Evolutionary conservation across 92 coral and sea anemone species (phyloP).

Genomic region (Pocillopora meandrina): DNA sequence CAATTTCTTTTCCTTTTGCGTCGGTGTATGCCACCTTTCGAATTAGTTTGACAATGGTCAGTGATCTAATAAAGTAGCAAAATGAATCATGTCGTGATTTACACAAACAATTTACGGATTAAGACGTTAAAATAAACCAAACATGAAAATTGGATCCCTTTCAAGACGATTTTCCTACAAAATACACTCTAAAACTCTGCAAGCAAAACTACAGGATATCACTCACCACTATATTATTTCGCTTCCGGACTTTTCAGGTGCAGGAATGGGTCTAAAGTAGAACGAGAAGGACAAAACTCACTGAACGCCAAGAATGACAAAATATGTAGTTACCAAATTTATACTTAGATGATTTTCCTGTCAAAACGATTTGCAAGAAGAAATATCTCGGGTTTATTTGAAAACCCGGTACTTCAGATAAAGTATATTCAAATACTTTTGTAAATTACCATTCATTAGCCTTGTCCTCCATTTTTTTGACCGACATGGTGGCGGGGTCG

Average conservation of each 20-base stretch:
- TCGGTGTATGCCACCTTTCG: background rate
- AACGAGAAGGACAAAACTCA: background rate
- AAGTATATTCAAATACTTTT: background rate
- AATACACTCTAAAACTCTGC: background rate
- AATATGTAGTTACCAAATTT: constrained; percentile 25
- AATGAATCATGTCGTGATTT: background rate
- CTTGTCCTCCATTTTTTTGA: constrained; percentile 26
- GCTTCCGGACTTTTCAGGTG: background rate
- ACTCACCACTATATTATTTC: constrained; percentile 9
- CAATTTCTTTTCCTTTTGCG: too few species aligned
- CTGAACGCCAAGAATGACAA: constrained; percentile 23
- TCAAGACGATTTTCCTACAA: background rate
- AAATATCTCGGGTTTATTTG: background rate
- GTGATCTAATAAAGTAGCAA: background rate
- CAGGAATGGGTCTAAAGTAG: constrained; percentile 13
- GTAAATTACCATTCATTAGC: constrained; percentile 43
- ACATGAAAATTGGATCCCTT: constrained; percentile 15
- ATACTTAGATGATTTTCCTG: background rate
- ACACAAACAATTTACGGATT: constrained; percentile 1
- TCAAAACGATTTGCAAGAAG: background rate
- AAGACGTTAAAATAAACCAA: background rate
- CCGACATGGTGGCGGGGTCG: constrained; percentile 29
- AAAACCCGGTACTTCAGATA: background rate
- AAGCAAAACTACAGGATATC: background rate
- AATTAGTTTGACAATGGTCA: background rate